These are phyloP conservation scores for Sialia sialis DNA, from an alignment of 2,113 vertebrate species.

Conservation along the genomic window DNA sequence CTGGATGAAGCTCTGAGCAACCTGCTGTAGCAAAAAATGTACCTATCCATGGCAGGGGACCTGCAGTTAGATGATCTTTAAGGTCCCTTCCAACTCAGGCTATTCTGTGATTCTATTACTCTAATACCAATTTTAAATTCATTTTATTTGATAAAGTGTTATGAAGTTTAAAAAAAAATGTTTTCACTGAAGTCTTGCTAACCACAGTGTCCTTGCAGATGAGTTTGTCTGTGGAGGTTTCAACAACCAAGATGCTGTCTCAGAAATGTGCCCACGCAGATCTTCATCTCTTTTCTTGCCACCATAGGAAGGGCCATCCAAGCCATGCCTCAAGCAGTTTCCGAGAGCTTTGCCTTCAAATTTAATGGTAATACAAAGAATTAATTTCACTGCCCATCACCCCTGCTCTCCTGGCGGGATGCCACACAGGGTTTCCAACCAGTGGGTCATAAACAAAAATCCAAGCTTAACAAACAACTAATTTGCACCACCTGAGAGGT, in stretches of 20 bases:
- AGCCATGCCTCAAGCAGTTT: neutral
- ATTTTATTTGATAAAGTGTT: neutral
- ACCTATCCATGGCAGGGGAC: neutral
- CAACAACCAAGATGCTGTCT: neutral
- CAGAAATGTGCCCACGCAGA: neutral
- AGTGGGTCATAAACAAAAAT: neutral
- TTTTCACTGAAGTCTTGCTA: neutral
- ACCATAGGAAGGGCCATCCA: neutral
- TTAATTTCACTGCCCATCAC: no score
- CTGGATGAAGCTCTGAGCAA: neutral
- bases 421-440: neutral
- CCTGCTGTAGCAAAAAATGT: neutral
- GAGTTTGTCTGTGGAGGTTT: neutral
- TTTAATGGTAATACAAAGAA: neutral
- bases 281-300: neutral
- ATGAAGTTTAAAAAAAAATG: neutral
- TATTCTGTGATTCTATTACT: neutral
- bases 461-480: neutral
- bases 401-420: neutral
- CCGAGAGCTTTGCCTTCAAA: neutral
- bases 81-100: neutral
- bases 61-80: neutral
- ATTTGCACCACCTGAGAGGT: neutral
- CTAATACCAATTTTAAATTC: neutral
- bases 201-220: neutral